These are phyloP conservation scores for Hystrix brachyura DNA, from an alignment of 2,113 vertebrate genomes.

Conservation along the genomic window DNA sequence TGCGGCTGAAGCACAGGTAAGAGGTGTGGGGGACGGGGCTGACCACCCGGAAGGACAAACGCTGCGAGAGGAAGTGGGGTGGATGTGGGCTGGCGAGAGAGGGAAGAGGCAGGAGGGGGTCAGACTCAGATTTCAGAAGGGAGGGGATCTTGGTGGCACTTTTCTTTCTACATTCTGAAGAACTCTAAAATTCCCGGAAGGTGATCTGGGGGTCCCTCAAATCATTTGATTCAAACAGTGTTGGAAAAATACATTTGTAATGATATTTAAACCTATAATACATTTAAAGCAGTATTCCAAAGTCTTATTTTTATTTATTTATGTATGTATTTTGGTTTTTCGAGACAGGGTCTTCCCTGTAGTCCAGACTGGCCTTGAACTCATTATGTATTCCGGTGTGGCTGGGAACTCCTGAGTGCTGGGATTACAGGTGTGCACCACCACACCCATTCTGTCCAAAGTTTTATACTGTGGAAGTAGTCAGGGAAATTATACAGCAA, in stretches of 20 bases:
- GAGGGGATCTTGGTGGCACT: not conserved
- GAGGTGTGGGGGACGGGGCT: not conserved
- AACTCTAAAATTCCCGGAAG: not conserved
- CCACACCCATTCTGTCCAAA: not conserved
- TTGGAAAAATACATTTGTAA: not conserved
- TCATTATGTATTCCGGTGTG: not conserved
- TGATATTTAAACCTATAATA: not conserved
- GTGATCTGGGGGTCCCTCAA: not conserved
- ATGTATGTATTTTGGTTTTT: not conserved
- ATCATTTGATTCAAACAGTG: not conserved
- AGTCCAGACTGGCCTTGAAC: not conserved
- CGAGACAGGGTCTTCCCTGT: not conserved
- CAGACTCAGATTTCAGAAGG: not conserved
- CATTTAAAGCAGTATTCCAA: not conserved
- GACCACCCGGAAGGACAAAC: accelerated
- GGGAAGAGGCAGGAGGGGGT: not conserved
- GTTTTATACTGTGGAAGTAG: not conserved
- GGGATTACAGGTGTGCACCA: not conserved
- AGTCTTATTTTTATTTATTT: not conserved
- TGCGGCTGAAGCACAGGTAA: slow-evolving; percentile 87
- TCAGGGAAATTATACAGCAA: not conserved
- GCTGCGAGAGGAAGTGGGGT: not conserved
- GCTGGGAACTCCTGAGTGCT: not conserved
- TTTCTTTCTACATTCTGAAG: not conserved
- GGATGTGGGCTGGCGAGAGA: not conserved